A percentile compares a stretch with the other conserved stretches of the same genome.
Evolutionary conservation across 2,888 invertebrate species (phyloP).

Genomic region (Nemotelus nigrinus): DNA sequence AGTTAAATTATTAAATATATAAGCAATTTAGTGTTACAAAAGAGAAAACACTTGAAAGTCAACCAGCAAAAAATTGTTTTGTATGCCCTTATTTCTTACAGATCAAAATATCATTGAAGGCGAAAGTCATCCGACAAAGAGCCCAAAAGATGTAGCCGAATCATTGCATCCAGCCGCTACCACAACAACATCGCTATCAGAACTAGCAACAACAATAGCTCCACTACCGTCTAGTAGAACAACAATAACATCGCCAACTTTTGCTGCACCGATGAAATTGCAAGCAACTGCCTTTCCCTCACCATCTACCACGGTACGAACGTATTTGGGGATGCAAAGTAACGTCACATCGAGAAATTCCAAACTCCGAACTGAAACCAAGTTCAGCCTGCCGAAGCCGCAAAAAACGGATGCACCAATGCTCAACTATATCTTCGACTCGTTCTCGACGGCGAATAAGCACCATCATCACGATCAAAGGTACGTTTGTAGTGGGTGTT

Average conservation of each 20-base stretch:
- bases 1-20: not conserved
- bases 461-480: constrained; percentile 76
- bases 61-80: not conserved
- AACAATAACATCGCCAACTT: not conserved
- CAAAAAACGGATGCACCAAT: constrained; percentile 75
- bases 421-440: constrained; percentile 79
- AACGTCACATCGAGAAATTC: constrained; percentile 43
- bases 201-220: not conserved
- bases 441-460: constrained; percentile 74
- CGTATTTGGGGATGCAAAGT: constrained; percentile 49
- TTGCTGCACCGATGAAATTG: constrained; percentile 27
- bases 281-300: constrained; percentile 27
- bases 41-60: no score
- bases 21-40: not conserved
- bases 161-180: not conserved
- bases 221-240: not conserved
- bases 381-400: constrained; percentile 64
- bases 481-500: constrained; percentile 60
- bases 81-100: not conserved
- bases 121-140: constrained; percentile 5
- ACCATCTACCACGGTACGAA: constrained; percentile 47
- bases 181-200: constrained; percentile 24
- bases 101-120: constrained; percentile 4
- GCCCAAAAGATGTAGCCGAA: not conserved
- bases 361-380: constrained; percentile 50